Conservation (phyloP, 1,140 invertebrate species). For the Mya arenaria region DNA sequence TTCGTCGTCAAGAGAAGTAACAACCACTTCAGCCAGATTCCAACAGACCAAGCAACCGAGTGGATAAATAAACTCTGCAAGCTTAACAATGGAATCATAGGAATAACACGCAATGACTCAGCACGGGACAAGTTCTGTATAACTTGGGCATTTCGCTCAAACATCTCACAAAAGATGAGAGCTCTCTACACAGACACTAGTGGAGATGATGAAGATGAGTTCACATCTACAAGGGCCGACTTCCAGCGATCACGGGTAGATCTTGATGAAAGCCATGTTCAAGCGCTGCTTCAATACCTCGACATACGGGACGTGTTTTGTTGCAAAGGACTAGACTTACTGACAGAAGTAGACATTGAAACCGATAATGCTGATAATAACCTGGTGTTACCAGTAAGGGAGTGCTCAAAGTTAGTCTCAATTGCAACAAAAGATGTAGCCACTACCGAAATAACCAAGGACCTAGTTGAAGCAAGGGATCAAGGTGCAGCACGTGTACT, state of each 20-base stretch:
- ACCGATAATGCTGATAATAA: background rate
- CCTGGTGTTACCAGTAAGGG: background rate
- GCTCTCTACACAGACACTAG: too few relatives aligned
- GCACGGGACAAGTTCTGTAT: slow-evolving; percentile 2
- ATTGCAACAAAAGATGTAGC: background rate
- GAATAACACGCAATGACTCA: background rate
- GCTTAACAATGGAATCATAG: background rate
- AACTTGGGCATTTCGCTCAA: background rate
- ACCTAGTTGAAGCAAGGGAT: background rate
- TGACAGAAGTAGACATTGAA: background rate
- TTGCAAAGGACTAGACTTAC: background rate
- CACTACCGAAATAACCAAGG: background rate
- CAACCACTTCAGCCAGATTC: slow-evolving; percentile 45
- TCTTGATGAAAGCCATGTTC: background rate
- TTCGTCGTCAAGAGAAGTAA: slow-evolving; percentile 46
- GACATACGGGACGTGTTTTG: background rate
- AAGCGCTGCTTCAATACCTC: background rate
- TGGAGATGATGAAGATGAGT: too few relatives aligned
- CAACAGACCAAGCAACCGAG: slow-evolving; percentile 45
- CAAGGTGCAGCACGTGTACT: background rate
- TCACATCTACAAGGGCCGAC: background rate
- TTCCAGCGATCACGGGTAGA: background rate
- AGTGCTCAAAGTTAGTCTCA: background rate
- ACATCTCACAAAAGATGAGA: too few relatives aligned
- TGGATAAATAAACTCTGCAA: slow-evolving; percentile 42